Evolutionary conservation across 2,888 invertebrate genomes (phyloP), one percentile per base, ranked within the genome.

Genomic region (Liopterus haemorrhoidalis): DNA sequence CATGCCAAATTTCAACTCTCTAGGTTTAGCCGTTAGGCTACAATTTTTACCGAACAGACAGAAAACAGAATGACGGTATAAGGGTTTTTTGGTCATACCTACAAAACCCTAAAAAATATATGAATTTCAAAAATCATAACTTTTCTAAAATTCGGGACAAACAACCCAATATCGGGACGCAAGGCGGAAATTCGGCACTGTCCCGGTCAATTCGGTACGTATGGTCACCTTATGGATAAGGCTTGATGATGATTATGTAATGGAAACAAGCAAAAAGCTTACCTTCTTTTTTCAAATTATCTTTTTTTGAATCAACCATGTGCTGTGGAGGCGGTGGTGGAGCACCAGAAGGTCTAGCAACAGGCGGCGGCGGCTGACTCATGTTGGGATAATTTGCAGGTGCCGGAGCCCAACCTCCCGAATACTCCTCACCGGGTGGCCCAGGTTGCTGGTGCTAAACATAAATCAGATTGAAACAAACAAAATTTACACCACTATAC

Each of bases 201-300:
- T 11, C n/a, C n/a, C n/a, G n/a, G n/a, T n/a, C n/a, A n/a, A n/a
- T n/a, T n/a, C n/a, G n/a, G n/a, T n/a, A n/a, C n/a, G n/a, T n/a
- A n/a, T n/a, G n/a, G n/a, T n/a, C n/a, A n/a, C n/a, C n/a, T n/a
- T n/a, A n/a, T n/a, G n/a, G n/a, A n/a, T n/a, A n/a, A n/a, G n/a
- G 22, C 14, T 31, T 38, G 18, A 19, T 28, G n/a, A 42, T 11
- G 31, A 39, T 35, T 52, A 37, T 41, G 2, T 31, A 30, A 30
- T 9, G 11, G 21, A 25, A 30, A 50, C 33, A 48, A 48, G 41
- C 27, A 11, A 11, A 27, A 25, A 37, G 37, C 16, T 51, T 65
- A 73, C 73, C 73, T 65, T 74, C 73, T 65, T 73, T 73, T 54
- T 73, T 73, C 11, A 71, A 65, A 51, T 73, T 71, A 40, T 73